phyloP scores from a whole-genome alignment of 2,797 vertebrate species.

The Enteromius mattozi region DNA sequence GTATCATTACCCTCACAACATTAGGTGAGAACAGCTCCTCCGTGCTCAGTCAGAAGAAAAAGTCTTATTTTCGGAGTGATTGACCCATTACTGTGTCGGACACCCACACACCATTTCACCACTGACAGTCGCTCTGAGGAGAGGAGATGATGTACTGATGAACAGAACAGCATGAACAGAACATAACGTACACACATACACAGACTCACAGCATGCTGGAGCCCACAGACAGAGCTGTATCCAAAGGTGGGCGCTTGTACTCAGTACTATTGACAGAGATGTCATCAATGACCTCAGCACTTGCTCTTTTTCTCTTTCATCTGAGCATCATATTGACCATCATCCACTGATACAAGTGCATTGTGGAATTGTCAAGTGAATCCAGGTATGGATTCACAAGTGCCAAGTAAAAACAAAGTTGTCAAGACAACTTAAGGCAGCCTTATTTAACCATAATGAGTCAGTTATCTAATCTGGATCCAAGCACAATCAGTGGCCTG shows the following conservation, averaged over 20 bases:
- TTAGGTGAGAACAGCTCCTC: slow-evolving; percentile 29
- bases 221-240: background rate
- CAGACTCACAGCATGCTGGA: slow-evolving; percentile 45
- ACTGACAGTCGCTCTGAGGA: slow-evolving; percentile 30
- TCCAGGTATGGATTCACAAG: slow-evolving; percentile 39
- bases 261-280: slow-evolving; percentile 52
- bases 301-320: slow-evolving; percentile 47
- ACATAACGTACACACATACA: slow-evolving; percentile 48
- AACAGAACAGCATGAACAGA: slow-evolving; percentile 57
- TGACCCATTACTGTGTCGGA: slow-evolving; percentile 34
- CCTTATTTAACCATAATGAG: background rate
- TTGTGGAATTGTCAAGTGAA: slow-evolving; percentile 36
- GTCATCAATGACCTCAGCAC: slow-evolving; percentile 47
- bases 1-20: slow-evolving; percentile 43
- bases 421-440: background rate
- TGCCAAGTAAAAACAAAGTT: background rate
- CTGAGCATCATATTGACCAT: slow-evolving; percentile 45
- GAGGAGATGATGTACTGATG: slow-evolving; percentile 52
- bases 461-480: background rate
- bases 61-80: slow-evolving; percentile 36
- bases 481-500: slow-evolving; percentile 15
- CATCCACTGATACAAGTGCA: slow-evolving; percentile 17
- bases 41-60: slow-evolving; percentile 24
- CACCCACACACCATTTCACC: slow-evolving; percentile 53
- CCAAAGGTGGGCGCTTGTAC: slow-evolving; percentile 41